A percentile compares a stretch with the other conserved stretches of the same genome.
phyloP scores from a whole-genome alignment of 2,113 vertebrate species.

The Engraulis encrasicolus region DNA sequence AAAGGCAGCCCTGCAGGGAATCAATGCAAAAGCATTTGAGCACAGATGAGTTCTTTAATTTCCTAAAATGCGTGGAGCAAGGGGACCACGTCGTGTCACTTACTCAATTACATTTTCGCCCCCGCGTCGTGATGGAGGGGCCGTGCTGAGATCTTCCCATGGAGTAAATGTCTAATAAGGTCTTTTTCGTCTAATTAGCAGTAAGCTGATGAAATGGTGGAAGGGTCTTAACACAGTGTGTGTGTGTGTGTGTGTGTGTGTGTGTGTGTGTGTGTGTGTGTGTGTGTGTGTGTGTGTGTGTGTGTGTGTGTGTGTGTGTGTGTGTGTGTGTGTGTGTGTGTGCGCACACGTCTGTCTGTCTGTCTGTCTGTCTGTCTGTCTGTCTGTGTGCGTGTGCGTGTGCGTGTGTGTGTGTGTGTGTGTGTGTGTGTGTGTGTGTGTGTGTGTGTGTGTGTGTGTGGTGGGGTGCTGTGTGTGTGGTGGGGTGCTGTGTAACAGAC shows the following conservation, averaged over 20 bases:
- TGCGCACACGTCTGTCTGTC: too few relatives aligned
- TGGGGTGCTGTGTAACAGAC: too few relatives aligned
- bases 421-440: too few relatives aligned
- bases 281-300: background rate
- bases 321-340: too few relatives aligned
- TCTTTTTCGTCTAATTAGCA: background rate
- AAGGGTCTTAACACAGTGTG: too few relatives aligned
- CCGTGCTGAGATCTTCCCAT: background rate
- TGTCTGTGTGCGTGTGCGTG: too few relatives aligned
- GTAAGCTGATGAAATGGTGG: background rate
- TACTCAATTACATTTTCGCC: background rate
- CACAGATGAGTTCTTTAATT: background rate
- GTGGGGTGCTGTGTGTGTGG: too few relatives aligned
- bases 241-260: background rate
- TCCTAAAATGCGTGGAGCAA: background rate
- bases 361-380: too few relatives aligned
- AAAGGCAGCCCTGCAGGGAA: background rate
- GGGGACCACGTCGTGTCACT: background rate
- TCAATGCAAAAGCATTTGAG: background rate
- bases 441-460: too few relatives aligned
- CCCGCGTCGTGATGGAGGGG: background rate
- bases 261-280: constrained; percentile 11
- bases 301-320: too few relatives aligned
- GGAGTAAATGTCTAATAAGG: background rate
- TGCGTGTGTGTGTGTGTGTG: too few relatives aligned